Conservation (phyloP, 2,113 vertebrate species). For the Laterallus jamaicensis region DNA sequence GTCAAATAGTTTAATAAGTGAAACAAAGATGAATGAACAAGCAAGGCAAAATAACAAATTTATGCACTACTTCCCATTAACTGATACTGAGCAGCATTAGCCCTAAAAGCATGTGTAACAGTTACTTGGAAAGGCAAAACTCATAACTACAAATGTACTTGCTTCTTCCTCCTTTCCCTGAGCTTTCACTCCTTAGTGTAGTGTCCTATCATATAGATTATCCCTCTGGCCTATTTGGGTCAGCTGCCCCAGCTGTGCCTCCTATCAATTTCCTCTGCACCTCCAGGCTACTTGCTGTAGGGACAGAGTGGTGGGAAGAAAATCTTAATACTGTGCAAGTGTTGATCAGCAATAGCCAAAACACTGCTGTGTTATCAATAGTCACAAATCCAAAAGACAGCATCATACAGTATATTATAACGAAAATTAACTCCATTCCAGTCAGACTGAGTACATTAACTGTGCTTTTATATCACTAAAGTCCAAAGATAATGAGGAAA, state of each 20-base stretch:
- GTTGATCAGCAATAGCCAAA: background rate
- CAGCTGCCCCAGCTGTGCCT: background rate
- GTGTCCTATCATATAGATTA: background rate
- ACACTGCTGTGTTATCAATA: background rate
- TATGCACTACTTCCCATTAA: background rate
- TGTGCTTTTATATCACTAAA: background rate
- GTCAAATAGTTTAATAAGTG: background rate
- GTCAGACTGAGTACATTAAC: background rate
- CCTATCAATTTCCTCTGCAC: background rate
- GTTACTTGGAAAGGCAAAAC: background rate
- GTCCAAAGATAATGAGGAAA: background rate
- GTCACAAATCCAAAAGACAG: background rate
- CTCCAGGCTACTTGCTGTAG: background rate
- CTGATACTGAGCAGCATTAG: background rate
- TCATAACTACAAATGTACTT: background rate
- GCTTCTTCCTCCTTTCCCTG: background rate
- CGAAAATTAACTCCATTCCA: background rate
- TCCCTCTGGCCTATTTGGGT: background rate
- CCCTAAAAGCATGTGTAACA: rapidly evolving
- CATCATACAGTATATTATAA: background rate
- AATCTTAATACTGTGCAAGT: background rate
- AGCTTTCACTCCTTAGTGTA: background rate
- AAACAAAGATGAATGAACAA: background rate
- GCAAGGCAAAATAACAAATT: background rate
- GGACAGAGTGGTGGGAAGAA: background rate